Conservation (phyloP, 2,113 vertebrate species). For the Microcebus tavaratra region DNA sequence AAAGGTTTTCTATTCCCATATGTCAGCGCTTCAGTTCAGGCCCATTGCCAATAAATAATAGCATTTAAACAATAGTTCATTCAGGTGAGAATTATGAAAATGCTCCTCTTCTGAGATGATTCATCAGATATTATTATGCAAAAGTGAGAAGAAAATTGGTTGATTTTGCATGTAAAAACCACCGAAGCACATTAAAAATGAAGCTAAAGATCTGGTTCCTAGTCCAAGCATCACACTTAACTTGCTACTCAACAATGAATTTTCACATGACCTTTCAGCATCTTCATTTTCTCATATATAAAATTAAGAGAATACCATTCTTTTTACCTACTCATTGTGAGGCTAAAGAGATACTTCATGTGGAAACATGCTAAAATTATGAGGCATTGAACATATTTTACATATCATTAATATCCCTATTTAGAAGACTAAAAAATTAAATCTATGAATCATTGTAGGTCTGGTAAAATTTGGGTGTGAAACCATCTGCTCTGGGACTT, state of each 20-base stretch:
- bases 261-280: conserved; percentile 38
- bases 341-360: not conserved
- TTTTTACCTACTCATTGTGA: not conserved
- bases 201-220: not conserved
- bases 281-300: conserved; percentile 18
- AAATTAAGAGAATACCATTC: not conserved
- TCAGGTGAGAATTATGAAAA: conserved; percentile 58
- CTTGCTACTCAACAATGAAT: not conserved
- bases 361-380: not conserved
- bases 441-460: not conserved
- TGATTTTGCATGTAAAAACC: conserved; percentile 48
- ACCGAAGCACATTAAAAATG: not conserved
- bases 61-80: conserved; percentile 72
- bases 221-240: not conserved
- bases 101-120: conserved; percentile 36
- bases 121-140: conserved; percentile 61
- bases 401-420: not conserved
- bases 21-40: conserved; percentile 57
- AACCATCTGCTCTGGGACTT: too few species aligned
- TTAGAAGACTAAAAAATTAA: not conserved
- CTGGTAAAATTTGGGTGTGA: too few species aligned
- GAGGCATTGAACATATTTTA: not conserved
- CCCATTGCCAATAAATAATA: conserved; percentile 62
- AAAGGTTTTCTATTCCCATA: conserved; percentile 70
- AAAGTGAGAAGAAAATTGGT: conserved; percentile 66